Percentiles rank a stretch among this genome's conserved stretches.
Evolutionary conservation across 2,113 vertebrate genomes (phyloP).

Genomic region (Rhegmatorhina hoffmannsi): DNA sequence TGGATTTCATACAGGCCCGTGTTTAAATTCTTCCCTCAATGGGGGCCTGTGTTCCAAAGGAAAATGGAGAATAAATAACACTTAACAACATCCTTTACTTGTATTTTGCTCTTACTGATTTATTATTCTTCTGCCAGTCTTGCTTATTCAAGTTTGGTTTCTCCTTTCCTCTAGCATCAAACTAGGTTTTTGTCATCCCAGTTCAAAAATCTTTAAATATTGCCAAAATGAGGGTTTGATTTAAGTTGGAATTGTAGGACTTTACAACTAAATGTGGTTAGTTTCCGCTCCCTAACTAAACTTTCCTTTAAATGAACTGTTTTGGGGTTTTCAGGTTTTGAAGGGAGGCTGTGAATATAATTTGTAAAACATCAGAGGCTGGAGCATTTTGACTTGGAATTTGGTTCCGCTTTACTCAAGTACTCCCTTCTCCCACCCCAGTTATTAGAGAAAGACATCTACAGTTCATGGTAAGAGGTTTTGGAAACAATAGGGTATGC

Average conservation of each 20-base stretch:
- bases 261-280: neutral
- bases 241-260: neutral
- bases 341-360: neutral
- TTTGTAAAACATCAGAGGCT: neutral
- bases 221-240: neutral
- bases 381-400: neutral
- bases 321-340: neutral
- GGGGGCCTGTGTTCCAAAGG: neutral
- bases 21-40: neutral
- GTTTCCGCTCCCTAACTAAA: neutral
- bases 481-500: neutral
- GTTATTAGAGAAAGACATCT: neutral
- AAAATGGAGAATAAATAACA: neutral
- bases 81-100: neutral
- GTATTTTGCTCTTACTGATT: neutral
- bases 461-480: neutral
- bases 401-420: neutral
- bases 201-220: neutral
- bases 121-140: neutral
- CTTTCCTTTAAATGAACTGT: neutral
- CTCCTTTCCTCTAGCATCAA: neutral
- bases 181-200: neutral
- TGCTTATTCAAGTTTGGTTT: neutral
- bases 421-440: neutral
- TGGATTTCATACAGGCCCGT: neutral